Conservation (phyloP, 2,888 invertebrate genomes). For the Volucella inanis region DNA sequence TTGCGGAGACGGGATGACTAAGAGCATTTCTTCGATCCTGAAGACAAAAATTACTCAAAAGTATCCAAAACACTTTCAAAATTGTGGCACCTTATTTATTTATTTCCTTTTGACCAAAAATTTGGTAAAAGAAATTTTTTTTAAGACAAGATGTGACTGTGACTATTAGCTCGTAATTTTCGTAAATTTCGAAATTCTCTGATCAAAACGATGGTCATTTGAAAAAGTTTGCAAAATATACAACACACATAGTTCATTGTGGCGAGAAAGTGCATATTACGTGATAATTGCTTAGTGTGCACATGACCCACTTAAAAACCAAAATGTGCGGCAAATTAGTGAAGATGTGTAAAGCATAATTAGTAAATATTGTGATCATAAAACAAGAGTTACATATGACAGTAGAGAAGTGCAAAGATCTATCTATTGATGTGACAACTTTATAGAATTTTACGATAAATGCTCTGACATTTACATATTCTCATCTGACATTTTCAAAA, state of each 20-base stretch:
- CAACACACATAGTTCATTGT: neutral
- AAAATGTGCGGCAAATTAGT: neutral
- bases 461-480: neutral
- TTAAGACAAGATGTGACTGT: constrained; percentile 8
- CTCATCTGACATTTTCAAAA: constrained; percentile 18
- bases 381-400: neutral
- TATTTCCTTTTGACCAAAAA: constrained; percentile 21
- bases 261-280: constrained; percentile 28
- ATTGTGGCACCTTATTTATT: constrained; percentile 14
- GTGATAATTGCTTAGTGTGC: constrained; percentile 20
- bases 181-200: constrained; percentile 39
- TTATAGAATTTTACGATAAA: neutral
- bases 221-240: constrained; percentile 5
- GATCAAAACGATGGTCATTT: neutral
- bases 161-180: constrained; percentile 12
- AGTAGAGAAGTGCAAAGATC: constrained; percentile 4
- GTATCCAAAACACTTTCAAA: constrained; percentile 27
- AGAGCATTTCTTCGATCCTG: neutral
- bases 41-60: constrained; percentile 38
- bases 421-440: neutral
- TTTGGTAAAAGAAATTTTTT: constrained; percentile 31
- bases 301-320: constrained; percentile 22
- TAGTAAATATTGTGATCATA: constrained; percentile 1
- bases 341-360: constrained; percentile 7
- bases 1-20: neutral